phyloP scores from a whole-genome alignment of 2,888 invertebrate species.

The Drosophila kambysellisi region DNA sequence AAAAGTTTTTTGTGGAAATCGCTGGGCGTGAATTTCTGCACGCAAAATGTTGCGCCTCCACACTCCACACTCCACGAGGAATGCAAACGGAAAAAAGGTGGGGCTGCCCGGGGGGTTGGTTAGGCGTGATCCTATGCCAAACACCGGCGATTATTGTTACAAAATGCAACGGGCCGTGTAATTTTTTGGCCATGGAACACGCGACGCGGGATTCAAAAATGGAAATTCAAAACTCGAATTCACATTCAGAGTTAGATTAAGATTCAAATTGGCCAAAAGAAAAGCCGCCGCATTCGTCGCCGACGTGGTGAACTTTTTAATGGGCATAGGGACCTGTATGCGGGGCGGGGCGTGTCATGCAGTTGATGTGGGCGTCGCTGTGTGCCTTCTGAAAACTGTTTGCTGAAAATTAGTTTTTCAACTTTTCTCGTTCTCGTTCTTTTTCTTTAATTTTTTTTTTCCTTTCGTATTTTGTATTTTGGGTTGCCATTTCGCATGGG shows the following conservation, averaged over 20 bases:
- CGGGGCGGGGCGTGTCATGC: neutral
- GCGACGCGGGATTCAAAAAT: conserved; percentile 54
- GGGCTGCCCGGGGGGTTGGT: neutral
- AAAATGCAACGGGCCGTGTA: conserved; percentile 76
- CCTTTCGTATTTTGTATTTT: conserved; percentile 1
- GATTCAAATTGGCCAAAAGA: conserved; percentile 71
- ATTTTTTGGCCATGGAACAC: conserved; percentile 62
- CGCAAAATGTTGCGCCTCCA: conserved; percentile 32
- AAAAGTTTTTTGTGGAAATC: conserved; percentile 69
- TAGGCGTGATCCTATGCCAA: conserved; percentile 61
- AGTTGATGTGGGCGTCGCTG: conserved; percentile 22
- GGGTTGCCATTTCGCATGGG: conserved; percentile 17
- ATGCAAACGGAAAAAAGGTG: neutral
- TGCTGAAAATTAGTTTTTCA: conserved; percentile 79
- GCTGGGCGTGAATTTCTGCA: conserved; percentile 63
- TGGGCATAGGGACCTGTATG: conserved; percentile 26
- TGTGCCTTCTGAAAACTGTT: conserved; percentile 68
- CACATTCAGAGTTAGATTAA: conserved; percentile 58
- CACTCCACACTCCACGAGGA: neutral
- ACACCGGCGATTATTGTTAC: conserved; percentile 80
- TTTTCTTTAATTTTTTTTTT: conserved; percentile 28
- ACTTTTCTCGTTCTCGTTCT: conserved; percentile 66
- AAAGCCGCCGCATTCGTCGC: conserved; percentile 32
- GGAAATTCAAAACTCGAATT: conserved; percentile 67
- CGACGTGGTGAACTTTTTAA: conserved; percentile 36